Base-by-base conservation (phyloP, 2,888 invertebrate genomes). In the Julus scandinavius region DNA sequence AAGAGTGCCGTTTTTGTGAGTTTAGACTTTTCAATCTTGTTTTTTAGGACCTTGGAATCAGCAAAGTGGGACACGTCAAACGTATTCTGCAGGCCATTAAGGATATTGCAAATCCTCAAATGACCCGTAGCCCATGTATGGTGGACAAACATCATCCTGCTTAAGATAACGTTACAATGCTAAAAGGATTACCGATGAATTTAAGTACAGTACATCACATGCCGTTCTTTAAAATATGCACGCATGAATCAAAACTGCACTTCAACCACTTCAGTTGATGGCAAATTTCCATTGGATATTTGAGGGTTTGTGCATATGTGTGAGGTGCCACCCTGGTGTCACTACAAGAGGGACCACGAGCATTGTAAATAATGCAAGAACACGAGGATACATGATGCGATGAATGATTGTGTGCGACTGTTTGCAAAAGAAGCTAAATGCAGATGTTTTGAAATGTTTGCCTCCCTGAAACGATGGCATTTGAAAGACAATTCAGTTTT, bases 21-120 rank as follows among this genome's bases (percentile, higher is more conserved):
- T 29, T 29, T 29, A 29, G 29, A 29, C 29, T 29, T 29, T 29
- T 29, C 0, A 29, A 29, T 29, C 29, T 29, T 29, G 29, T 29
- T 83, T 17, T 88, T 89, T 95, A 97, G 92, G 99, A 99, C 90
- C 94, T 99, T 85, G 98, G 98, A 11, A 96, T 99, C 88, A 96
- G 96, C 13, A 99, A 99, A 93, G 97, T 99, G 87, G 99, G 99
- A 0, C 99, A 99, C 92, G 96, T 98, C 50, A 99, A 99, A 93
- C 95, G 99, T 91, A 96, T 99, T 90, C 95, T 98, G 90, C 97
- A 97, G 92, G 97, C 97, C 40, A 97, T 98, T 90, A 96, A 97
- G 93, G 98, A 98, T 92, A 93, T 96, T 15, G 87, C 90, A 11
- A 72, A 45, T 41, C n/a, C 80, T 20, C 87, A 45, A 45, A 45